Evolutionary conservation across 2,113 vertebrate genomes (phyloP).

Genomic region (Alethe diademata): DNA sequence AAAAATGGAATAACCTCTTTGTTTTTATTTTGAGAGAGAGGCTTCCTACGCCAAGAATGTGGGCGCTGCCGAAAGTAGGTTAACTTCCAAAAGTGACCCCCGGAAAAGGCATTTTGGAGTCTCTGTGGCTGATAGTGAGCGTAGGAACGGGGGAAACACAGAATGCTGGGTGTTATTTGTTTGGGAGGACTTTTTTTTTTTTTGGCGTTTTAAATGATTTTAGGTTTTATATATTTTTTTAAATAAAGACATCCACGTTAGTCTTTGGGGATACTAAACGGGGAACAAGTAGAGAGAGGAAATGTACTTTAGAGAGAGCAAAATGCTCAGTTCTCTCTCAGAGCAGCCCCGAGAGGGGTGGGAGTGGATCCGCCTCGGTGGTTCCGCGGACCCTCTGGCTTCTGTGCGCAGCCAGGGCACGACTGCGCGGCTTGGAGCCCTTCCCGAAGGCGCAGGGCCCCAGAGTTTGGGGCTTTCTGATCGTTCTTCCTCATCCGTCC

Average conservation of each 20-base stretch:
- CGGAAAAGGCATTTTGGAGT: neutral
- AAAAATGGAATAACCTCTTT: neutral
- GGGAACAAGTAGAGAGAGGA: too few species aligned
- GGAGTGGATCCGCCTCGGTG: neutral
- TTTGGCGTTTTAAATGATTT: neutral
- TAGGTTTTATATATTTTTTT: neutral
- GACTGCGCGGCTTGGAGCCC: neutral
- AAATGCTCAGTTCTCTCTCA: neutral
- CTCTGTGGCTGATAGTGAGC: neutral
- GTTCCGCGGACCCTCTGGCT: neutral
- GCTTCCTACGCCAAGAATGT: neutral
- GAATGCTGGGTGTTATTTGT: neutral
- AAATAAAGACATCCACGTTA: rapidly evolving
- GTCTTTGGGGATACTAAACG: neutral
- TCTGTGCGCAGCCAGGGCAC: neutral
- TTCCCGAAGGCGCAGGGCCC: neutral
- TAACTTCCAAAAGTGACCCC: neutral
- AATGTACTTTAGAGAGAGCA: neutral
- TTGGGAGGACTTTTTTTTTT: too few species aligned
- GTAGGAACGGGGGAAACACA: neutral
- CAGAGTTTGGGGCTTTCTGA: rapidly evolving
- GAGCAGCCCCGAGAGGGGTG: neutral
- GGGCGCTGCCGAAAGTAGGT: neutral
- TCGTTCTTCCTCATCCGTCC: neutral
- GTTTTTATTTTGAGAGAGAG: neutral